Conservation (phyloP, 2,797 vertebrate species). For the Mormyrus proboscirostris region DNA sequence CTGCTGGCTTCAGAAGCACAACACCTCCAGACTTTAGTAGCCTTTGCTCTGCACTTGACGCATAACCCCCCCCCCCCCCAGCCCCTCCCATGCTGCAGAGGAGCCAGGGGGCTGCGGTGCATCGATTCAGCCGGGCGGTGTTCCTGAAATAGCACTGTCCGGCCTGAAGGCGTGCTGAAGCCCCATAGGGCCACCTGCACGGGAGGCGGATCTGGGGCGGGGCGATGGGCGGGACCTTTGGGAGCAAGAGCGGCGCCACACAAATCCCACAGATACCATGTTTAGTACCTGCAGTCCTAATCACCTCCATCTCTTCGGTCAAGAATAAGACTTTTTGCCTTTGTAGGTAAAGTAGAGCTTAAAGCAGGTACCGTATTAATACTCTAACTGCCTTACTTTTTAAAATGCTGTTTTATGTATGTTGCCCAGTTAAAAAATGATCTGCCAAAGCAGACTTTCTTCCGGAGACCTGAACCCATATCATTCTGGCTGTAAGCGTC, state of each 20-base stretch:
- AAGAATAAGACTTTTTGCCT: not conserved
- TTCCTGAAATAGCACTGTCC: conserved; percentile 18
- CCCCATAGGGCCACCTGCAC: not conserved
- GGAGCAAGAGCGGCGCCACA: not conserved
- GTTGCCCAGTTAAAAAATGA: not conserved
- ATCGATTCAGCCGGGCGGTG: not conserved
- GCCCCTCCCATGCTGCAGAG: conserved; percentile 21
- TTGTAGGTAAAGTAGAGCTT: not conserved
- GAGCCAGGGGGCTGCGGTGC: conserved; percentile 11
- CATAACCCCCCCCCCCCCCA: conserved; percentile 2
- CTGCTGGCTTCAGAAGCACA: too few relatives aligned
- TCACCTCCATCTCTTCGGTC: not conserved
- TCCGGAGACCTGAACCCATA: not conserved
- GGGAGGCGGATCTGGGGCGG: not conserved
- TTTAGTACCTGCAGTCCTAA: not conserved
- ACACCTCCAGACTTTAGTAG: not conserved
- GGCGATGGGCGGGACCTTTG: not conserved
- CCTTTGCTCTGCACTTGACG: not conserved
- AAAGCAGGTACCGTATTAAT: not conserved
- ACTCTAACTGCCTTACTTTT: not conserved
- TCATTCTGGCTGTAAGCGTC: not conserved
- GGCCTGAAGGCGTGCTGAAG: not conserved
- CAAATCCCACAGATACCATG: not conserved
- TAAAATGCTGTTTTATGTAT: not conserved
- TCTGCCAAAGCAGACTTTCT: not conserved